Evolutionary conservation across 2,888 invertebrate species (phyloP), one percentile per base, ranked within the genome.

Genomic region (Coremacera marginata): DNA sequence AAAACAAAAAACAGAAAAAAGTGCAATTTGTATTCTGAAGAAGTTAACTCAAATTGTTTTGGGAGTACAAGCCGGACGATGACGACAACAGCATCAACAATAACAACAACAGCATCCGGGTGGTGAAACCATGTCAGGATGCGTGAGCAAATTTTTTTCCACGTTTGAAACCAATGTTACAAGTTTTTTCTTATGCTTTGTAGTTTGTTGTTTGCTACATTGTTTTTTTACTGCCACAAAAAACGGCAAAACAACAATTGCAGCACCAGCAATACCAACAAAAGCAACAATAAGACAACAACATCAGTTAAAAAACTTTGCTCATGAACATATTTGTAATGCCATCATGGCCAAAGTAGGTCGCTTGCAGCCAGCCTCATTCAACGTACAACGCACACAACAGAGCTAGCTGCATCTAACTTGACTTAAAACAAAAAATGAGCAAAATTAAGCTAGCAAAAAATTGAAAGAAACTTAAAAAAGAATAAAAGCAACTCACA

Each of bases 351-450:
- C 52, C 62, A 34, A 77, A 77, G 60, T 77, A 68, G 77, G 77
- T 77, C 77, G 68, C 67, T 67, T 34, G 68, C 60, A 63, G 70
- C 19, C 27, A 37, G 37, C 57, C 52, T 67, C 67, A 72, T 71
- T 72, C 65, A 65, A 77, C n/a, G n/a, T n/a, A n/a, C n/a, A 75
- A 73, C 63, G 63, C 49, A 62, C 25, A 44, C 55, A 22, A 16
- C 74, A 76, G 63, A 75, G 70, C 78, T 76, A 78, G 81, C 11
- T 44, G 44, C 77, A 78, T 70, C 63, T 63, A 67, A 25, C 63
- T 55, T 73, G 75, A 77, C 67, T 77, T 77, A 22, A 71, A 44
- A 44, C 68, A 55, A 65, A 31, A 70, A 49, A n/a, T 60, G 44
- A 68, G 19, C 22, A 75, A 60, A 67, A 49, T 27, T 62, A 19